Conservation (phyloP, 2,113 vertebrate species). For the Catharus bicknelli region DNA sequence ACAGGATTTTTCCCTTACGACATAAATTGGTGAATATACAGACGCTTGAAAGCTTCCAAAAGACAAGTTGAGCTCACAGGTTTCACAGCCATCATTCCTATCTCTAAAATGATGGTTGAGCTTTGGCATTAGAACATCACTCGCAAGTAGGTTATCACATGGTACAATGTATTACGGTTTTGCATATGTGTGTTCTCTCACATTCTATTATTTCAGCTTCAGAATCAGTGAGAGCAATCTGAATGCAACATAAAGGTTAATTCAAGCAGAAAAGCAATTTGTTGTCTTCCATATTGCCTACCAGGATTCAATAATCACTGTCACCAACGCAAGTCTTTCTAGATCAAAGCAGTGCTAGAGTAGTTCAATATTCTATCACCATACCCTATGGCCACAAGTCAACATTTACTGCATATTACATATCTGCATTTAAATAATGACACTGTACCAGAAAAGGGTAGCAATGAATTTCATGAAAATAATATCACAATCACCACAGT, state of each 20-base stretch:
- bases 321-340: not conserved
- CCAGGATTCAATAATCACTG: not conserved
- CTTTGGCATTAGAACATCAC: not conserved
- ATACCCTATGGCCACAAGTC: not conserved
- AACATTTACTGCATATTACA: not conserved
- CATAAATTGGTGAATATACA: not conserved
- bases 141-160: not conserved
- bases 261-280: conserved; percentile 1
- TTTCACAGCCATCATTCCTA: not conserved
- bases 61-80: not conserved
- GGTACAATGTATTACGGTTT: not conserved
- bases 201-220: not conserved
- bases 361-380: not conserved
- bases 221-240: not conserved
- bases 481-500: not conserved
- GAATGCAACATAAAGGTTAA: not conserved
- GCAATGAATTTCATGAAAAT: not conserved
- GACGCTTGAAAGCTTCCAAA: not conserved
- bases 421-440: not conserved
- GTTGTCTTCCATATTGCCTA: not conserved
- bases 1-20: not conserved
- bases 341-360: not conserved
- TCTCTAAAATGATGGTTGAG: not conserved
- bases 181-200: not conserved
- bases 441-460: not conserved